Percentiles rank a stretch among this genome's conserved stretches.
These are phyloP conservation scores for Enteromius fasciolatus DNA, from an alignment of 2,797 vertebrate species.

Conservation along the genomic window DNA sequence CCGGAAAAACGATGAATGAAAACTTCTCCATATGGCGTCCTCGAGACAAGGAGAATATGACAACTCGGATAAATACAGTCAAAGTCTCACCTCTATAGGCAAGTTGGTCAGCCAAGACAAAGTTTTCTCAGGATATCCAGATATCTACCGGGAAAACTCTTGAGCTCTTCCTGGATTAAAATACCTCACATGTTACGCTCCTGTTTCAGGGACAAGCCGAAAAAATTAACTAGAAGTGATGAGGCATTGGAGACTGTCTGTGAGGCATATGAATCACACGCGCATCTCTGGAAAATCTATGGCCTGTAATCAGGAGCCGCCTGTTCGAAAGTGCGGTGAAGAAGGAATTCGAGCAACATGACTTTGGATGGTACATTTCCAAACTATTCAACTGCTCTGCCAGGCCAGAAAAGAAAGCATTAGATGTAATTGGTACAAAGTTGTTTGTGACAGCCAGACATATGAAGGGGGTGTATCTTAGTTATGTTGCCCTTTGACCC, in stretches of 20 bases:
- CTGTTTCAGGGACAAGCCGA: constrained; percentile 7
- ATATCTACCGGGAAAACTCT: background rate
- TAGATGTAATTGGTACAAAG: constrained; percentile 31
- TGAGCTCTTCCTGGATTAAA: constrained; percentile 20
- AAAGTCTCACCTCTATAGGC: background rate
- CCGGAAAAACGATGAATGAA: constrained; percentile 19
- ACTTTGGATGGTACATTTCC: background rate
- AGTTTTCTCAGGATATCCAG: constrained; percentile 12
- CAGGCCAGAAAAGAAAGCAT: background rate
- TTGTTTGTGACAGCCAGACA: constrained; percentile 39
- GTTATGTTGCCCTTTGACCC: constrained; percentile 41
- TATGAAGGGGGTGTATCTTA: constrained; percentile 3
- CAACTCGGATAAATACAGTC: constrained; percentile 13
- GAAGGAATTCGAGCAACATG: constrained; percentile 11
- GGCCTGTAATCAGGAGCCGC: constrained; percentile 17
- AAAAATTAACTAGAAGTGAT: constrained; percentile 21
- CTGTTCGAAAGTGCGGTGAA: background rate
- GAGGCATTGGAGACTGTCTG: background rate
- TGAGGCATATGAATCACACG: constrained; percentile 9
- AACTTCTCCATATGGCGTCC: constrained; percentile 1
- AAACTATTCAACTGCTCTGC: constrained; percentile 10
- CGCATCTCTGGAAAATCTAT: constrained; percentile 22
- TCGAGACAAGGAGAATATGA: constrained; percentile 7
- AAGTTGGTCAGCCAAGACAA: constrained; percentile 37
- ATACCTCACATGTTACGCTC: constrained; percentile 2